Evolutionary conservation across 2,888 invertebrate species (phyloP), one percentile per base, ranked within the genome.

Genomic region (Lochmaea capreae): DNA sequence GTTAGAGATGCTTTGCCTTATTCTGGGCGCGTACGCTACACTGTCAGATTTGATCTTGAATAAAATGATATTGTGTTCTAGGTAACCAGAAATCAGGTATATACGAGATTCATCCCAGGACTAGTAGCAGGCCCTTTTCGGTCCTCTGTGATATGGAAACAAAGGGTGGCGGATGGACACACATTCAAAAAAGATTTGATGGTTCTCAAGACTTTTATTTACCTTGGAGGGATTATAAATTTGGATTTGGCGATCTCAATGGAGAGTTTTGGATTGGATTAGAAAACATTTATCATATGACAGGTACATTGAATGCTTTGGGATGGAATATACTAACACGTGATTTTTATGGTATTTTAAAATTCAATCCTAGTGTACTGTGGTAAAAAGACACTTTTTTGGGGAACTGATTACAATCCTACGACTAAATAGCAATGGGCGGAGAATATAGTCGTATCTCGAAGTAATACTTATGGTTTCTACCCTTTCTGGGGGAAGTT

Each of bases 161-260:
- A 11, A 65, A 16, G 52, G 65, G 65, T 49, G 65, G 65, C 6
- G 65, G 65, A 18, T 65, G 65, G 65, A 26, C 43, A 18, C n/a
- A 49, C 16, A 26, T 65, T 14, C 65, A 65, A 49, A 65, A 65
- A 49, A 65, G 49, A n/a, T 65, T 26, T 49, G 65, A 65, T 43
- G 65, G 65, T 6, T 49, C 65, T 22, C 46, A 65, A 49, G 65
- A 65, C 12, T 65, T 65, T 26, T 22, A 2, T 22, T 26, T 58
- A 22, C 4, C 3, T 9, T 58, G 22, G 22, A 58, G 18, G 2
- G 49, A 65, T 1, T 65, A 65, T 10, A 65, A 65, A 46, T 43
- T 46, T 54, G 66, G 54, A 14, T 66, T 66, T 54, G 66, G 66
- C 4, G 66, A 66, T 54, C 54, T 66, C 3, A 22, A 54, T 54